A percentile compares a stretch with the other conserved stretches of the same genome.
phyloP scores from a whole-genome alignment of 2,888 invertebrate species.

The Tenthredo distinguenda region DNA sequence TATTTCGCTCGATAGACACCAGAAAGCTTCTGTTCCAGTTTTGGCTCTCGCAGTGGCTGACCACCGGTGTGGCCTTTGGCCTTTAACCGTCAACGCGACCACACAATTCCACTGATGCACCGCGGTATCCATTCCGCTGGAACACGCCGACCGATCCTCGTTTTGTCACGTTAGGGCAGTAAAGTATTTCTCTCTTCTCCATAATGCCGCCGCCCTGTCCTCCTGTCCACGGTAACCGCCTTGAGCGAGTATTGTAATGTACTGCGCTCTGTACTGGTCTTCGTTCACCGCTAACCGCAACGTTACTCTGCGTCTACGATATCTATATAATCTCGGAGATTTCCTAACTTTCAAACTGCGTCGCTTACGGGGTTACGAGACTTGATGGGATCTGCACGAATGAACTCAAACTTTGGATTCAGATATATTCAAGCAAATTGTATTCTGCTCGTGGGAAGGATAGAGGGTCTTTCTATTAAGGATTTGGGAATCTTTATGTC shows the following conservation, averaged over 20 bases:
- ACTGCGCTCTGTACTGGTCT: constrained; percentile 12
- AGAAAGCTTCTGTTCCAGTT: constrained; percentile 38
- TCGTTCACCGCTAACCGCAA: constrained; percentile 28
- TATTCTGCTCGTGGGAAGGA: not conserved
- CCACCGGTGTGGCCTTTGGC: constrained; percentile 35
- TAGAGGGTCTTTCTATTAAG: not conserved
- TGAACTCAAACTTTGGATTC: constrained; percentile 16
- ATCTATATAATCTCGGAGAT: constrained; percentile 35
- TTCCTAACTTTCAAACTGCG: constrained; percentile 37
- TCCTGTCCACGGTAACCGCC: constrained; percentile 36
- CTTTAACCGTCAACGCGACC: constrained; percentile 36
- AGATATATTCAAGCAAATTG: not conserved
- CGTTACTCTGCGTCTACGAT: not conserved
- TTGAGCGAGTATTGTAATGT: constrained; percentile 32
- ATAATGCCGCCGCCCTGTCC: constrained; percentile 29
- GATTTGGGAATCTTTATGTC: not conserved
- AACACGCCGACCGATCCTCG: constrained; percentile 29
- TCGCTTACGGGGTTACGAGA: constrained; percentile 13
- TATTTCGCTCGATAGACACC: constrained; percentile 37
- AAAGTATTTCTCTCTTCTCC: constrained; percentile 47
- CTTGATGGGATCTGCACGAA: constrained; percentile 30
- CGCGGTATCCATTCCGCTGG: constrained; percentile 36
- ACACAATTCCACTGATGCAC: constrained; percentile 47
- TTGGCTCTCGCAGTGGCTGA: constrained; percentile 23
- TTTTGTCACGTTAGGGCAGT: constrained; percentile 47